Evolutionary conservation across 2,888 invertebrate genomes (phyloP).

Genomic region (Onthophagus sagittarius): DNA sequence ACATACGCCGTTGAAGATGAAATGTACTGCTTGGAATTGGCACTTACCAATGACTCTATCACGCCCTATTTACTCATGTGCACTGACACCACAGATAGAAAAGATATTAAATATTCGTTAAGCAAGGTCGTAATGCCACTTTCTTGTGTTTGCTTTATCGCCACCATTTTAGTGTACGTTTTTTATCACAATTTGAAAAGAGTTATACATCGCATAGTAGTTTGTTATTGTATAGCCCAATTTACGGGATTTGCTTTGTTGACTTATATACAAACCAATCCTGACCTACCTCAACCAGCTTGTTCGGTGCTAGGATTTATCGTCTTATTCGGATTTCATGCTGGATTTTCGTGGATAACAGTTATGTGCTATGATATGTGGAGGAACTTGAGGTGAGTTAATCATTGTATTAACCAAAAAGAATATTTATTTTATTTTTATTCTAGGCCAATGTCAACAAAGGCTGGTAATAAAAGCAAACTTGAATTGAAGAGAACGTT

Average conservation of each 20-base stretch:
- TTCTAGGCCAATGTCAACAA: not conserved
- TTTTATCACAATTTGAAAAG: slow-evolving; percentile 15
- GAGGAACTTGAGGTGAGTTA: slow-evolving; percentile 71
- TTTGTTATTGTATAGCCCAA: slow-evolving; percentile 18
- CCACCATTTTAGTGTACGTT: slow-evolving; percentile 13
- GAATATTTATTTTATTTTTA: not conserved
- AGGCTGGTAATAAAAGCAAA: not conserved
- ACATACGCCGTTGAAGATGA: slow-evolving; percentile 16
- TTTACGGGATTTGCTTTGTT: slow-evolving; percentile 10
- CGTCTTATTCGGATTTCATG: slow-evolving; percentile 65
- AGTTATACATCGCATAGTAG: slow-evolving; percentile 14
- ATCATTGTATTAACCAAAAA: not conserved
- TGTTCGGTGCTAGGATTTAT: slow-evolving; percentile 57
- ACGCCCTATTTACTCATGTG: slow-evolving; percentile 7
- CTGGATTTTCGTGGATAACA: slow-evolving; percentile 73
- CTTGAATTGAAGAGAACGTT: not conserved
- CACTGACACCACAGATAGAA: not conserved
- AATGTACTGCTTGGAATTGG: slow-evolving; percentile 20
- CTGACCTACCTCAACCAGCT: not conserved
- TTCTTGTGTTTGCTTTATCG: slow-evolving; percentile 15
- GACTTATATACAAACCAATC: not conserved
- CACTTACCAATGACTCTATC: not conserved
- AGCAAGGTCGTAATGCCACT: not conserved
- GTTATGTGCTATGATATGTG: slow-evolving; percentile 80
- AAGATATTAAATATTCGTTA: slow-evolving; percentile 14